A percentile compares a stretch with the other conserved stretches of the same genome.
Conservation (phyloP, 2,113 vertebrate genomes). For the Chamaea fasciata region DNA sequence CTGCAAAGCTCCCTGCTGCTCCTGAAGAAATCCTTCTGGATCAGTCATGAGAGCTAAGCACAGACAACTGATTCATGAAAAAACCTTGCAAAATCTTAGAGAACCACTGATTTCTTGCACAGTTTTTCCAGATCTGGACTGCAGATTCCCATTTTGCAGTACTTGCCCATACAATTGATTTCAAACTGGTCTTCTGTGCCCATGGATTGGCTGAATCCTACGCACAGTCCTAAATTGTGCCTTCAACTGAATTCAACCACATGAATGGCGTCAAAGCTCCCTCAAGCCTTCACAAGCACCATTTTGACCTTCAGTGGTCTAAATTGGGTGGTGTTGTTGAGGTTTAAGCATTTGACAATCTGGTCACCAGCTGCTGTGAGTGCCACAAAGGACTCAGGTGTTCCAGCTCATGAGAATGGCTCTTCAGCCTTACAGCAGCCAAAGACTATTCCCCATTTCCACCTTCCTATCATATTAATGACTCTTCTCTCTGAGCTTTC, state of each 20-base stretch:
- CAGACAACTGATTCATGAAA: neutral
- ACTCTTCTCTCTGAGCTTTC: neutral
- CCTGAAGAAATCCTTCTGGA: neutral
- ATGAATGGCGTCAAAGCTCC: neutral
- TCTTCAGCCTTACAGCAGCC: neutral
- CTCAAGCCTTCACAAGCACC: neutral
- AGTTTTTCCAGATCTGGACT: neutral
- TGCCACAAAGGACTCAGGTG: neutral
- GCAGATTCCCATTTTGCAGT: neutral
- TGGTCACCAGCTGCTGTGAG: neutral
- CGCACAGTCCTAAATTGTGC: neutral
- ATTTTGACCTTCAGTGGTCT: neutral
- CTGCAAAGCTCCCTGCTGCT: neutral
- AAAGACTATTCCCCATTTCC: neutral
- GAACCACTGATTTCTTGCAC: neutral
- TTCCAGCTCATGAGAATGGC: neutral
- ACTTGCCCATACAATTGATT: neutral
- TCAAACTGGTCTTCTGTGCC: neutral
- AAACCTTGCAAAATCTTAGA: neutral
- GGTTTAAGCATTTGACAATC: neutral
- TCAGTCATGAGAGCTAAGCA: neutral
- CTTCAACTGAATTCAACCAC: neutral
- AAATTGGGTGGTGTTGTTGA: neutral
- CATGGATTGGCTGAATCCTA: neutral
- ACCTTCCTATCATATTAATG: neutral